Percentiles rank a stretch among this genome's conserved stretches.
These are phyloP conservation scores for Vicugna pacos DNA, from an alignment of 2,113 vertebrate genomes.

Conservation along the genomic window DNA sequence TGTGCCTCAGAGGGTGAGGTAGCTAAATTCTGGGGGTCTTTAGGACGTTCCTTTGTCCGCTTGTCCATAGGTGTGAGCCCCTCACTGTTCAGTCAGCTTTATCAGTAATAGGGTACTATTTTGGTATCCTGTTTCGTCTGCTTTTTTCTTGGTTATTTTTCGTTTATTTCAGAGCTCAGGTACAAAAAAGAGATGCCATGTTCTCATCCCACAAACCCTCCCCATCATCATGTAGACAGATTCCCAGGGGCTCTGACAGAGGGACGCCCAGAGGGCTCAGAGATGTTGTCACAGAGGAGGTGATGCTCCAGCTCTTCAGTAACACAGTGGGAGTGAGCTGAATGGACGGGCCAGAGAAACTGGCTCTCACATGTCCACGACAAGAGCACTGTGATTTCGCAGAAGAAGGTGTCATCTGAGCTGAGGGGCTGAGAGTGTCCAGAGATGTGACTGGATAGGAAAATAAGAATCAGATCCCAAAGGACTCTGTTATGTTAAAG, in stretches of 20 bases:
- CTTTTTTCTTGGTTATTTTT: neutral
- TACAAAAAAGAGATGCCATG: neutral
- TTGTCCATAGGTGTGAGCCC: neutral
- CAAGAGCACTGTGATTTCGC: neutral
- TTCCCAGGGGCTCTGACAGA: neutral
- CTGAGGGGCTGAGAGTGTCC: neutral
- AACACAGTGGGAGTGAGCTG: neutral
- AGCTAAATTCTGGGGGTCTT: neutral
- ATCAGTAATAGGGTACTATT: neutral
- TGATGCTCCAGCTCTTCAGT: neutral
- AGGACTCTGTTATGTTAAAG: neutral
- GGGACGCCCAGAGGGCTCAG: neutral
- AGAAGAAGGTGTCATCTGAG: neutral
- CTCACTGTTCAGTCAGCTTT: neutral
- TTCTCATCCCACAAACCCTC: neutral
- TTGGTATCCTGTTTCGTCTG: neutral
- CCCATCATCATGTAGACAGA: neutral
- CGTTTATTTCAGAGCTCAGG: neutral
- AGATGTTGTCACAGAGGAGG: neutral
- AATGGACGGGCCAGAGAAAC: no score
- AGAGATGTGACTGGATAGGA: neutral
- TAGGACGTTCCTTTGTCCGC: neutral
- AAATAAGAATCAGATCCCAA: neutral
- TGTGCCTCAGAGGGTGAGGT: neutral
- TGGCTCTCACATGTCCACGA: rapidly evolving